Base-by-base conservation (phyloP, 1,140 invertebrate species). In the Heliconius melpomene region DNA sequence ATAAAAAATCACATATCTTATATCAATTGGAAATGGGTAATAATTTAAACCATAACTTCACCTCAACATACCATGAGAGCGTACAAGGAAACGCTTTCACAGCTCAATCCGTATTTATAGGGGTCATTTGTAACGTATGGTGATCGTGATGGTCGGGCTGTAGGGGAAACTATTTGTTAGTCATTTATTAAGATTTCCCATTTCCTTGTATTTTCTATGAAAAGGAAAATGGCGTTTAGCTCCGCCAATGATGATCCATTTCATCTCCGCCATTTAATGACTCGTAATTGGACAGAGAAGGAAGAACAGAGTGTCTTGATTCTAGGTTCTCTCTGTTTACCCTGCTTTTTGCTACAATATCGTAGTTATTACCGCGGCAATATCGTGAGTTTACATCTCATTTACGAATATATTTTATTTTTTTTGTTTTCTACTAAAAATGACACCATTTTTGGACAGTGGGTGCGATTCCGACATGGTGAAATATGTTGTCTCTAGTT, bases 71-170 rank as follows among this genome's bases (percentile, higher is more conserved):
- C 76, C 13, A 72, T 38, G 70, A 52, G 50, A 46, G n/a, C 20
- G 66, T 52, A 77, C 76, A 77, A 77, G 76, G 70, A 77, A 77
- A 77, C 70, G 76, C 76, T 77, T 66, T 77, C 76, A 77, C 40
- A 38, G 8, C 46, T 77, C 76, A 70, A 77, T 77, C 76, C 46
- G 70, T 77, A 72, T 77, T 77, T 77, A 77, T 77, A 29, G 40
- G 13, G 76, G 66, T 77, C 70, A 77, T 77, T 77, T 72, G 76
- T 77, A 77, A 72, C 71, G 71, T 72, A 72, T 72, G 32, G 18
- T n/a, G 71, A 72, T 72, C 36, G 71, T 29, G 23, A 66, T 66
- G 60, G 1, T 66, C 20, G 29, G 8, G 29, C 2, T 36, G 11
- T 32, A 32, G 32, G 36, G 13, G 16, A 36, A 16, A 11, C 36